Conservation (phyloP, 2,888 invertebrate genomes). For the Exocentrus adspersus region DNA sequence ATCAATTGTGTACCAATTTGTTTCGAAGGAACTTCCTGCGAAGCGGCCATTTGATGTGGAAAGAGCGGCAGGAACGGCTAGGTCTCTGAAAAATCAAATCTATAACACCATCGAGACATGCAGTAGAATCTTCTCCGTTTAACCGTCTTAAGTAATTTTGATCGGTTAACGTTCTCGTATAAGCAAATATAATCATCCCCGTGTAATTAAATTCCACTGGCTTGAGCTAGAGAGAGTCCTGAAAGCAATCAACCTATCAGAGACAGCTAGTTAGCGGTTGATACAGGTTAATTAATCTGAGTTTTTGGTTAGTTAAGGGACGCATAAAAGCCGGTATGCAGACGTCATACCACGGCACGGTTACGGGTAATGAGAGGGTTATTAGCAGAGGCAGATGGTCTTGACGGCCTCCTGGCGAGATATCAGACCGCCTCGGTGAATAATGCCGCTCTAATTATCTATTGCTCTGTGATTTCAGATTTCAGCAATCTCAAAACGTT, state of each 20-base stretch:
- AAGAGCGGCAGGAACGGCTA: too few species aligned
- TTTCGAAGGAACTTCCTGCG: constrained; percentile 41
- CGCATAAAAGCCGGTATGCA: constrained; percentile 56
- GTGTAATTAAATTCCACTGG: constrained; percentile 32
- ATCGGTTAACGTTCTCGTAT: too few species aligned
- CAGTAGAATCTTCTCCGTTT: too few species aligned
- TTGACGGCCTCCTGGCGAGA: constrained; percentile 56
- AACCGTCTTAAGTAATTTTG: too few species aligned
- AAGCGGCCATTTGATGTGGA: constrained; percentile 25
- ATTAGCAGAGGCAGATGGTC: constrained; percentile 58
- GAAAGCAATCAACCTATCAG: constrained; percentile 53
- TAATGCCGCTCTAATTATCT: constrained; percentile 48
- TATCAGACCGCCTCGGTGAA: constrained; percentile 42
- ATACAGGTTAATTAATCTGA: constrained; percentile 59
- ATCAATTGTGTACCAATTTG: constrained; percentile 50
- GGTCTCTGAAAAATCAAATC: too few species aligned
- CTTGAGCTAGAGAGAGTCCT: constrained; percentile 29
- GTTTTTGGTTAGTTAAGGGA: constrained; percentile 59
- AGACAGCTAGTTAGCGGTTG: constrained; percentile 58
- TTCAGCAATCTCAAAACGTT: constrained; percentile 13
- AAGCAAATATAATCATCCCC: neutral
- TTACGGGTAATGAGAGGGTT: constrained; percentile 61
- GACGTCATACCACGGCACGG: constrained; percentile 56
- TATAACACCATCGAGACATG: too few species aligned
- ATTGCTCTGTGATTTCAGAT: constrained; percentile 15